Evolutionary conservation across 2,797 vertebrate species (phyloP).

Genomic region (Melanotaenia boesemani): DNA sequence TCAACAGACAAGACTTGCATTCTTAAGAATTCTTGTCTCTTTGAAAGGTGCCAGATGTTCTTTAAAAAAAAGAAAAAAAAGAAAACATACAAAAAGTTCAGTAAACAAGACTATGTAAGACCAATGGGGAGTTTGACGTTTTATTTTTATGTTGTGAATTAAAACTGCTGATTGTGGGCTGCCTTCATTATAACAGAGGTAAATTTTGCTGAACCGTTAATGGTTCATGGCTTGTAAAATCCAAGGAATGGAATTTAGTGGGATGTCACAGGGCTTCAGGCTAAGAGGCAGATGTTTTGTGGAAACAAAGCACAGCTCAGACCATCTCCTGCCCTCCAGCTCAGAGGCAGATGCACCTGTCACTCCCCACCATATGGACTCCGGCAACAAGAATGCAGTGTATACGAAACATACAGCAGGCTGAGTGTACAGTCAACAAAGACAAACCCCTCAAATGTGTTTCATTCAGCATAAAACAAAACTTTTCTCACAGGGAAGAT

Average conservation of each 20-base stretch:
- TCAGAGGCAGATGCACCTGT: constrained; percentile 80
- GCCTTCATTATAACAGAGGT: constrained; percentile 13
- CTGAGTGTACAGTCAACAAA: constrained; percentile 36
- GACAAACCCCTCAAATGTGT: constrained; percentile 22
- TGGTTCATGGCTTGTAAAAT: constrained; percentile 1
- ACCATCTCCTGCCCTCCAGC: constrained; percentile 69
- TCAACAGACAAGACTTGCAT: constrained; percentile 62
- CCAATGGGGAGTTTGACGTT: background rate
- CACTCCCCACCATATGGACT: constrained; percentile 63
- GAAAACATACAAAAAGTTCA: constrained; percentile 33
- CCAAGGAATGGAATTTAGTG: constrained; percentile 13
- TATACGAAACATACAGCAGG: constrained; percentile 44
- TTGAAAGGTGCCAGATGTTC: constrained; percentile 47
- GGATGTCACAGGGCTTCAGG: constrained; percentile 37
- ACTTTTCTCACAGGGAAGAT: constrained; percentile 35
- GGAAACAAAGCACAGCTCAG: constrained; percentile 71
- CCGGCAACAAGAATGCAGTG: constrained; percentile 51
- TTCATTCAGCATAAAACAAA: constrained; percentile 16
- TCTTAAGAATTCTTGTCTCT: constrained; percentile 39
- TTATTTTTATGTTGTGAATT: background rate
- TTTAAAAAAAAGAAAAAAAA: constrained; percentile 17
- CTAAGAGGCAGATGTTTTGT: constrained; percentile 74
- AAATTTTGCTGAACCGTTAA: constrained; percentile 11
- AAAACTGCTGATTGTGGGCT: background rate
- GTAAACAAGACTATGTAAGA: constrained; percentile 22